Evolutionary conservation across 2,113 vertebrate genomes (phyloP), one percentile per base, ranked within the genome.

Genomic region (Cheilinus undulatus): DNA sequence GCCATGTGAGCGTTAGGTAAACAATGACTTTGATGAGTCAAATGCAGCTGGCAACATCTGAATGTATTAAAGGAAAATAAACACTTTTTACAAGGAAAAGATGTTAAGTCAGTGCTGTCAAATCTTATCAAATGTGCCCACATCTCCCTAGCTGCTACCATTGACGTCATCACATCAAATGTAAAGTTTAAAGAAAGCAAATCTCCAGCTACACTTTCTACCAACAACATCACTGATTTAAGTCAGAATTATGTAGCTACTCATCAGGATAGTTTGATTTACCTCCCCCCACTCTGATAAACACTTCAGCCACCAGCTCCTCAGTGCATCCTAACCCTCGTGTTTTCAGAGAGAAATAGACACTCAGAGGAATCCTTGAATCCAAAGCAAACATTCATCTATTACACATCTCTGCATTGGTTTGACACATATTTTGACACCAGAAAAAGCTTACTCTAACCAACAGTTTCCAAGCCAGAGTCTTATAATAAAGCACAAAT

Each of bases 311-410:
- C 23, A 51, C 26, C 4, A 1, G 57, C 32, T 12, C 32, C 32
- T 59, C 49, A 20, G 46, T 48, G 30, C 23, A 20, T 62, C 26
- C 22, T 34, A 24, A 5, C 6, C 53, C 19, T 78, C 23, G 15
- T 27, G 30, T 40, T 20, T 14, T 6, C 56, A 15, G 43, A 63
- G 48, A 57, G 20, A 48, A 8, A 57, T 11, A 38, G 28, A 40
- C 40, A n/a, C 23, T 61, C 27, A 40, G 32, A 61, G n/a, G n/a
- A 58, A 69, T 38, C 49, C 62, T 73, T 46, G 68, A 62, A 52
- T 76, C 28, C 24, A n/a, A 67, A 71, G 38, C 46, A 61, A 81
- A 73, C 48, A 64, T 70, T 67, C 57, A 71, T 74, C 61, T 68
- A 71, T 59, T 28, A 61, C 56, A 69, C 20, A 22, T 57, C 51